Evolutionary conservation across 2,797 vertebrate genomes (phyloP), one percentile per base, ranked within the genome.

Genomic region (Sebastes elongatus): DNA sequence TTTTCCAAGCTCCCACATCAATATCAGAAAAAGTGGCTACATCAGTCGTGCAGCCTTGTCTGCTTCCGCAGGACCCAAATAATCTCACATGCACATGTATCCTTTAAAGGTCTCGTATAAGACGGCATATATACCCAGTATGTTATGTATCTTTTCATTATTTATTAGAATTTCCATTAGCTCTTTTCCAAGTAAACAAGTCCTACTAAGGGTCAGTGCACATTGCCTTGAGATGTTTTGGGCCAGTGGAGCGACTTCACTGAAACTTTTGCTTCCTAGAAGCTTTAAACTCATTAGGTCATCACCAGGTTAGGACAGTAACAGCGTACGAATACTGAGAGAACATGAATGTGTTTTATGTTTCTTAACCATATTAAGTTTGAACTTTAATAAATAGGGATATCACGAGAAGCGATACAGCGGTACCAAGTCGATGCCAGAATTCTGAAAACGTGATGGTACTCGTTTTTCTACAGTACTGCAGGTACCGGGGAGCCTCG

Each of bases 101-200:
- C 67, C 81, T 78, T 63, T 83, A 80, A 87, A 68, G 71, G 75
- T 76, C 63, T 81, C 10, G 1, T 63, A 38, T 65, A 74, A 72
- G 68, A 82, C 33, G 73, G 66, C 79, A 82, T 82, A 89, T 82
- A 74, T 73, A 77, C 46, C 59, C 53, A 25, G 60, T 74, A 87
- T 87, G 82, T 66, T 84, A 87, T 86, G 55, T 67, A 71, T 86
- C 59, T 77, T 82, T 92, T 83, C 62, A 92, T 92, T 91, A 92
- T 91, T 91, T 66, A 90, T 90, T 61, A 84, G 80, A 74, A 88
- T 87, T 81, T 90, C 85, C 82, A 82, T 84, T 89, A 88, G 88
- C 80, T 80, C 86, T 89, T 91, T 76, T 81, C 56, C n/a, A 57
- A 82, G 84, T 85, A 86, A 88, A 84, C 65, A 68, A 78, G 78